A percentile compares a stretch with the other conserved stretches of the same genome.
Evolutionary conservation across 2,113 vertebrate genomes (phyloP).

Genomic region (Anthoscopus minutus): DNA sequence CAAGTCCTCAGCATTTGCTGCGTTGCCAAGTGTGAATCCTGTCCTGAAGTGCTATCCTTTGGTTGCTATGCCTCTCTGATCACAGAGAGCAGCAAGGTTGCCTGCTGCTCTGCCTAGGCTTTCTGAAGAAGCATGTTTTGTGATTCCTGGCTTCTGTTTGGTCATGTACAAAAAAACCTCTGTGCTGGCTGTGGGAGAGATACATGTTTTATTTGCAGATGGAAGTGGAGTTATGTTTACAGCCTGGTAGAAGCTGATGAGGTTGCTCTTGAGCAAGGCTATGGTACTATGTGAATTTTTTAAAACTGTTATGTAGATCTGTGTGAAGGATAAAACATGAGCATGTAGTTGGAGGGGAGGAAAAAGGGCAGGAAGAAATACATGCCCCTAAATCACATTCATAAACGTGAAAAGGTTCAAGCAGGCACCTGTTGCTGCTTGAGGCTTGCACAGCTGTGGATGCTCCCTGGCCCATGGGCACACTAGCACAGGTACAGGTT

Average conservation of each 20-base stretch:
- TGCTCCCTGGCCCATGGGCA: background rate
- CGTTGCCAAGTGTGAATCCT: background rate
- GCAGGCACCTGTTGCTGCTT: background rate
- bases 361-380: background rate
- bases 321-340: background rate
- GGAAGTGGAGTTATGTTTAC: background rate
- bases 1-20: background rate
- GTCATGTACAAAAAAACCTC: background rate
- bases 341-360: background rate
- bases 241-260: background rate
- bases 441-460: background rate
- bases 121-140: background rate
- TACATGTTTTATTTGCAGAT: background rate
- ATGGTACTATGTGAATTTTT: background rate
- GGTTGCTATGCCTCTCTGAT: background rate
- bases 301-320: fast-evolving
- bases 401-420: background rate
- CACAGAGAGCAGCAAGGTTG: background rate
- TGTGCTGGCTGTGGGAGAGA: background rate
- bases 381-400: background rate
- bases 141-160: background rate
- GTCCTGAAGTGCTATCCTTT: background rate
- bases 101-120: background rate
- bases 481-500: background rate
- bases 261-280: background rate